Evolutionary conservation across 1,140 invertebrate genomes (phyloP).

Genomic region (Drosophila melanogaster): Release_6_plus_ISO1_MT NC_004354.4:4754001-4754500

Average conservation of each 20-base stretch:
- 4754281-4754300: conserved; percentile 25
- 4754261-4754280: conserved; percentile 21
- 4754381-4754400: conserved; percentile 3
- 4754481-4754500: conserved; percentile 73
- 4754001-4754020: conserved; percentile 3
- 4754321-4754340: conserved; percentile 36
- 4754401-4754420: conserved; percentile 23
- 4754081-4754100: not conserved
- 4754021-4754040: conserved; percentile 1
- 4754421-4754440: not conserved
- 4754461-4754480: conserved; percentile 29
- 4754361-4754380: conserved; percentile 1
- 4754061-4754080: conserved; percentile 63
- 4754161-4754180: conserved; percentile 75
- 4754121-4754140: conserved; percentile 78
- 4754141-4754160: conserved; percentile 69
- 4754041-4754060: conserved; percentile 70
- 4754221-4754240: conserved; percentile 52
- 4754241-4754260: conserved; percentile 7
- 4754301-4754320: conserved; percentile 32
- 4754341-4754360: conserved; percentile 52
- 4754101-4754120: conserved; percentile 73
- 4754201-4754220: not conserved
- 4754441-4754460: conserved; percentile 21
- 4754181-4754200: conserved; percentile 2